Evolutionary conservation across 2,113 vertebrate species (phyloP).

Genomic region (Toxotes jaculatrix): DNA sequence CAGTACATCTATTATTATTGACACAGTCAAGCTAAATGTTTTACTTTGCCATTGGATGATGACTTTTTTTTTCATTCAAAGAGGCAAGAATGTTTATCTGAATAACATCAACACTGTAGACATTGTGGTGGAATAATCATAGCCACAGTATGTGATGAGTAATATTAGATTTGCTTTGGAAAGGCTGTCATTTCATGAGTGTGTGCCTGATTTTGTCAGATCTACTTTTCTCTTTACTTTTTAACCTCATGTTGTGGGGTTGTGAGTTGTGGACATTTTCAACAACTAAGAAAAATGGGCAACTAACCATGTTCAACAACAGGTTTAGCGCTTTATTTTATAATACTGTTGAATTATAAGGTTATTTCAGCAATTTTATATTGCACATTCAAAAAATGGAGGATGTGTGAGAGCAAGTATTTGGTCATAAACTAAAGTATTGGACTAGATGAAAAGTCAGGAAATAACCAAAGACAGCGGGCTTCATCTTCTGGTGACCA

Average conservation of each 20-base stretch:
- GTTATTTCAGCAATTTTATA: background rate
- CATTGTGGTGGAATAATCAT: slow-evolving; percentile 30
- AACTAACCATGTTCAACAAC: background rate
- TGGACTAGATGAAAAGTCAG: background rate
- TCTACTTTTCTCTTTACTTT: background rate
- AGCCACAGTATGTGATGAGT: background rate
- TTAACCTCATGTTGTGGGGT: background rate
- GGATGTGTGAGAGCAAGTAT: background rate
- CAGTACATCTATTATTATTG: slow-evolving; percentile 26
- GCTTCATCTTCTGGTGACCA: background rate
- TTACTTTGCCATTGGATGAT: slow-evolving; percentile 33
- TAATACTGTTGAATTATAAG: background rate
- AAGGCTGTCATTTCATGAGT: background rate
- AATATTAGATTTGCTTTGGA: slow-evolving; percentile 28
- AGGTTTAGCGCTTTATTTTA: background rate
- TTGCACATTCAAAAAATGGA: background rate
- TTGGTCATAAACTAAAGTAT: background rate
- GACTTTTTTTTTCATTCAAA: slow-evolving; percentile 28
- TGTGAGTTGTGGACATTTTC: background rate
- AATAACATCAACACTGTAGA: slow-evolving; percentile 15
- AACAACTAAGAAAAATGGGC: background rate
- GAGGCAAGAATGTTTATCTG: slow-evolving; percentile 13
- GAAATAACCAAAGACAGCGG: background rate
- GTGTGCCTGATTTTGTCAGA: background rate
- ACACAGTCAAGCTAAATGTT: slow-evolving; percentile 9